Conservation (phyloP, 2,113 vertebrate genomes). For the Canis aureus region DNA sequence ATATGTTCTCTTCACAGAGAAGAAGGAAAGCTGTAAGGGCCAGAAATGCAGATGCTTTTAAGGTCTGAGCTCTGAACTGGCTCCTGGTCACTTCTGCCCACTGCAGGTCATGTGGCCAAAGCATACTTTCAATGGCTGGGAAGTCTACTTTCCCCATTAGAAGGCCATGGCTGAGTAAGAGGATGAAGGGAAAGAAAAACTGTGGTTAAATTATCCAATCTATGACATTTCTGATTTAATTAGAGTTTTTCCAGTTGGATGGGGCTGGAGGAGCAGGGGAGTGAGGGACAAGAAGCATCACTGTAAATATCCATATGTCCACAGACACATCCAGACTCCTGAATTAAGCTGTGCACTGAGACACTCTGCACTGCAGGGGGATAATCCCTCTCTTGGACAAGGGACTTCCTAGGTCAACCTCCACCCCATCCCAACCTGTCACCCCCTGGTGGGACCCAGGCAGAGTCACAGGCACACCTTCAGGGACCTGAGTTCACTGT, state of each 20-base stretch:
- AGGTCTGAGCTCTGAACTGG: not conserved
- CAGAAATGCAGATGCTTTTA: not conserved
- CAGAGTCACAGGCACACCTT: not conserved
- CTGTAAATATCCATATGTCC: rapidly evolving
- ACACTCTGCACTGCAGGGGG: rapidly evolving
- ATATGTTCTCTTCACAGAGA: not conserved
- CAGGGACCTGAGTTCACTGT: not conserved
- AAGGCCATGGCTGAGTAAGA: not conserved
- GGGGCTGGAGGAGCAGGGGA: not conserved
- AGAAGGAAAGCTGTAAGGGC: not conserved
- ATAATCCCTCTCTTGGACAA: rapidly evolving
- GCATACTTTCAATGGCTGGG: not conserved
- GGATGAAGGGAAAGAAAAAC: not conserved
- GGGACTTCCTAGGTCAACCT: not conserved
- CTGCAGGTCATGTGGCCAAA: not conserved
- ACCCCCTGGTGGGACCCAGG: not conserved
- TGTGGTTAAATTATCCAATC: not conserved
- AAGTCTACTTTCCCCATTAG: not conserved
- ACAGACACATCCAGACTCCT: not conserved
- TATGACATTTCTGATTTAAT: not conserved
- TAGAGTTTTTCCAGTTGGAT: not conserved
- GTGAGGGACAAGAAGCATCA: rapidly evolving
- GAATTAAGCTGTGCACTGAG: not conserved
- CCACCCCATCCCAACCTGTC: not conserved
- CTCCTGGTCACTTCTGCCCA: not conserved